Evolutionary conservation across 1,140 invertebrate genomes (phyloP).

Genomic region (Macrotrachela quadricornifera): DNA sequence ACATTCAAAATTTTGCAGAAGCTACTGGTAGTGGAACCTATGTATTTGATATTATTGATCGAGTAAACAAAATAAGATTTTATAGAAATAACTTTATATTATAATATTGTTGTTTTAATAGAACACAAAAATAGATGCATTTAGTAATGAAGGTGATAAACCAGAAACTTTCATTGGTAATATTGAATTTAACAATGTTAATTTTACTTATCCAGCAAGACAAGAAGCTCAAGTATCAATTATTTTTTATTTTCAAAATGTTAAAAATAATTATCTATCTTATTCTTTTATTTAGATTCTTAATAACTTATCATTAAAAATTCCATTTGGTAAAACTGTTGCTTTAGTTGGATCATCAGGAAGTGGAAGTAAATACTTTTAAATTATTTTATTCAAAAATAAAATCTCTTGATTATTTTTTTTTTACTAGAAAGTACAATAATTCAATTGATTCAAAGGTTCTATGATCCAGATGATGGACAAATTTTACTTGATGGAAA

Average conservation of each 20-base stretch:
- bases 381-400: no score
- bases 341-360: constrained; percentile 65
- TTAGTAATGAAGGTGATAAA: not conserved
- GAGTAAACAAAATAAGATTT: constrained; percentile 23
- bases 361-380: constrained; percentile 48
- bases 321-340: constrained; percentile 46
- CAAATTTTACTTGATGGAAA: constrained; percentile 11
- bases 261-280: no score
- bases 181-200: constrained; percentile 26
- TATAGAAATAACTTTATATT: no score
- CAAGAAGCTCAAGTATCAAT: constrained; percentile 13
- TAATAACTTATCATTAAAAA: constrained; percentile 34
- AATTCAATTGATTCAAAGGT: constrained; percentile 38
- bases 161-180: constrained; percentile 12
- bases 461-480: constrained; percentile 46
- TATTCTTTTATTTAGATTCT: constrained; percentile 19
- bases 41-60: constrained; percentile 53
- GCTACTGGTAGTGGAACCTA: constrained; percentile 52
- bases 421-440: no score
- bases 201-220: constrained; percentile 31
- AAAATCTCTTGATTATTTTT: no score
- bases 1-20: constrained; percentile 48
- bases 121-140: no score
- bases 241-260: no score
- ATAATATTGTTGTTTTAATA: no score